These are phyloP conservation scores for Podilymbus podiceps DNA, from an alignment of 2,113 vertebrate genomes.

Conservation along the genomic window DNA sequence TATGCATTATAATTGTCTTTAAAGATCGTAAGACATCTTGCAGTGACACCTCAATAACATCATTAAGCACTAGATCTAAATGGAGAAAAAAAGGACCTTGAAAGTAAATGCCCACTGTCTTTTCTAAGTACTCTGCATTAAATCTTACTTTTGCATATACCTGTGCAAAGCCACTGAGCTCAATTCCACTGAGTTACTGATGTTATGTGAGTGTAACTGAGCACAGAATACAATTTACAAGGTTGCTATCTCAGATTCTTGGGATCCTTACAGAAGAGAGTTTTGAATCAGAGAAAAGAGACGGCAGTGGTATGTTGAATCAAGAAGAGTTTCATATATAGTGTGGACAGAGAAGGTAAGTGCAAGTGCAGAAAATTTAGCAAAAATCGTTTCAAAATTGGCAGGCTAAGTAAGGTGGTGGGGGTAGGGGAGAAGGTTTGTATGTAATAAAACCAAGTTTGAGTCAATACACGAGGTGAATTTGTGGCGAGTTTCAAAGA, in stretches of 20 bases:
- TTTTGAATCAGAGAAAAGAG: neutral
- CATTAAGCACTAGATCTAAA: neutral
- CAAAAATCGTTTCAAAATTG: neutral
- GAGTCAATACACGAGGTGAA: neutral
- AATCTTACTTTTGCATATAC: neutral
- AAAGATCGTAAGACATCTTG: neutral
- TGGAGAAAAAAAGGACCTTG: neutral
- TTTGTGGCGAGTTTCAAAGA: neutral
- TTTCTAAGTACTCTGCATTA: neutral
- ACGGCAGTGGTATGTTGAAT: neutral
- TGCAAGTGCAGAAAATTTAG: neutral
- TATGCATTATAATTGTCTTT: neutral
- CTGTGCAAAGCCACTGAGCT: neutral
- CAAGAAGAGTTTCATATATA: neutral
- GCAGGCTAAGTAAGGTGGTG: neutral
- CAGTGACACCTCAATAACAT: neutral
- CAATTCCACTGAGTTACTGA: neutral
- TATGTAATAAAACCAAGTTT: neutral
- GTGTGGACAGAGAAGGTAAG: neutral
- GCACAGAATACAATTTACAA: neutral
- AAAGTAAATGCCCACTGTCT: neutral
- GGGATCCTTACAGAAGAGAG: neutral
- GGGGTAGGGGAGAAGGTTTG: neutral
- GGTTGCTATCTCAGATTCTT: neutral
- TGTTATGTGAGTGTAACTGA: neutral